phyloP scores from a whole-genome alignment of 2,888 invertebrate species.

The Aphrophora alni region DNA sequence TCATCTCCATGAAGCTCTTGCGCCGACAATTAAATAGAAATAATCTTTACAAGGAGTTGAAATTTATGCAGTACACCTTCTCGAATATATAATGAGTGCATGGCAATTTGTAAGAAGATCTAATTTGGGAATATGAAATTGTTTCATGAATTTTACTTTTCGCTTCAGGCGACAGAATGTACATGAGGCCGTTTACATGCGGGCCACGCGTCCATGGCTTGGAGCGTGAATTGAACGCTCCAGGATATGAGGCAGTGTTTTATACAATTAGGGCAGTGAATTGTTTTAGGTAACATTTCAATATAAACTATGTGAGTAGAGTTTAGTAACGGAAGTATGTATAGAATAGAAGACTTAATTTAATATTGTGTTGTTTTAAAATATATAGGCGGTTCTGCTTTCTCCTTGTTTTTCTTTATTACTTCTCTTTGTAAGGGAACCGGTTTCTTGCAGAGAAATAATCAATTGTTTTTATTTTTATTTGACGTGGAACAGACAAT shows the following conservation, averaged over 20 bases:
- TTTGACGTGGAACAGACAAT: too few relatives aligned
- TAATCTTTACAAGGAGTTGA: neutral
- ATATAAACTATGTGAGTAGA: neutral
- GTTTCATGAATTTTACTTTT: neutral
- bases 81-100: neutral
- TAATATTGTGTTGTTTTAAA: too few relatives aligned
- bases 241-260: neutral
- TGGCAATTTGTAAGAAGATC: neutral
- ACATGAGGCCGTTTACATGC: too few relatives aligned
- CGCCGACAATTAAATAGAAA: neutral
- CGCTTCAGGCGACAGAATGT: neutral
- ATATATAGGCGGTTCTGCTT: too few relatives aligned
- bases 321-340: too few relatives aligned
- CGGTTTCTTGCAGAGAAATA: too few relatives aligned
- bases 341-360: too few relatives aligned
- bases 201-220: too few relatives aligned
- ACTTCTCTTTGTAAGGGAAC: too few relatives aligned
- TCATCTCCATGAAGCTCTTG: neutral
- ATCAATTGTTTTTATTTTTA: too few relatives aligned
- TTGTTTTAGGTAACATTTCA: neutral
- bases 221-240: too few relatives aligned
- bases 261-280: neutral
- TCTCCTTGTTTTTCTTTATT: too few relatives aligned
- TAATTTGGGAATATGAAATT: neutral
- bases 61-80: neutral